Evolutionary conservation across 1,140 invertebrate genomes (phyloP).

Genomic region (Drosophila guanche): DNA sequence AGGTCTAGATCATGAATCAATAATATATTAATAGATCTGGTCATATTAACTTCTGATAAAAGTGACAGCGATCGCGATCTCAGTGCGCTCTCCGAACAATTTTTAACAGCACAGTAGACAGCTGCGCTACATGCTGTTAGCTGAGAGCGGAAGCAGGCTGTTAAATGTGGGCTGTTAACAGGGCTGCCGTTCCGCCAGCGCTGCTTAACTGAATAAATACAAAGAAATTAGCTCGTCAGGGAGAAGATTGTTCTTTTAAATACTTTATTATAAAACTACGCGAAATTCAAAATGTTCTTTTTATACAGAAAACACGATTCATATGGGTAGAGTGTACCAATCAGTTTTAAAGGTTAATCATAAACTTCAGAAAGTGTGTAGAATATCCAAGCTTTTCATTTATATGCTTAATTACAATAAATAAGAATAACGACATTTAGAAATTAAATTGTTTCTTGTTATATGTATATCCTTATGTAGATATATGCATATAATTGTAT

Average conservation of each 20-base stretch:
- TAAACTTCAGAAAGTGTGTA: slow-evolving; percentile 37
- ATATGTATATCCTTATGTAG: slow-evolving; percentile 48
- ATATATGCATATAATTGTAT: slow-evolving; percentile 42
- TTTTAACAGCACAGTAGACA: no score
- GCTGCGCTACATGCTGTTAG: no score
- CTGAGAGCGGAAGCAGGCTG: no score
- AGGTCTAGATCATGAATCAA: no score
- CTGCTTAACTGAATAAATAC: not conserved
- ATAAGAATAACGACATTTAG: slow-evolving; percentile 72
- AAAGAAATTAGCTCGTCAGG: not conserved
- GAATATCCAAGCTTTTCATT: slow-evolving; percentile 44
- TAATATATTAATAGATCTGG: no score
- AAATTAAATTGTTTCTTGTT: slow-evolving; percentile 58
- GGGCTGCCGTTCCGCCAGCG: no score
- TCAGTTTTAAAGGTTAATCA: slow-evolving; percentile 48
- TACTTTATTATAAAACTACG: slow-evolving; percentile 76
- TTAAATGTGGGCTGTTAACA: no score
- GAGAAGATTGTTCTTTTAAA: slow-evolving; percentile 21
- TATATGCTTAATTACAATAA: slow-evolving; percentile 74
- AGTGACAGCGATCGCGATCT: no score
- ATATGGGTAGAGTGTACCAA: slow-evolving; percentile 36
- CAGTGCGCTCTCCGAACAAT: no score
- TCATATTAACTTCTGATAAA: no score
- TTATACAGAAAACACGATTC: slow-evolving; percentile 69
- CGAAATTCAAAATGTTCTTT: slow-evolving; percentile 64